phyloP scores from a whole-genome alignment of 2,113 vertebrate species.

The Psophia crepitans region DNA sequence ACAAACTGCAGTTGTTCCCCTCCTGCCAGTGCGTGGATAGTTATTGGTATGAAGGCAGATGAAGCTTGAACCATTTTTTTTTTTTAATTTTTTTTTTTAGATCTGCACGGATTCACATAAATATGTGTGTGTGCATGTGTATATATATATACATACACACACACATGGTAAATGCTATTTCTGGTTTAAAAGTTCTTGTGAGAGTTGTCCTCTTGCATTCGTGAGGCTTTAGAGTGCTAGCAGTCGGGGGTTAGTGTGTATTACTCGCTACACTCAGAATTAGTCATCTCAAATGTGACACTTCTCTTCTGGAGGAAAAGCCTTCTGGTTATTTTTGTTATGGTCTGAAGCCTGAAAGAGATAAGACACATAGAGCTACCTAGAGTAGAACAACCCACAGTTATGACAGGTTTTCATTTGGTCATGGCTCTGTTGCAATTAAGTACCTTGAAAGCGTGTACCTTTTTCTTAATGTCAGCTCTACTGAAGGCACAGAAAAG shows the following conservation, averaged over 20 bases:
- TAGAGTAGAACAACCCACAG: not conserved
- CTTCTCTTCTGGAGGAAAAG: not conserved
- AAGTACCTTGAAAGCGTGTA: not conserved
- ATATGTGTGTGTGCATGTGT: too few species aligned
- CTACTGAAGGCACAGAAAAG: not conserved
- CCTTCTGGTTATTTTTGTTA: not conserved
- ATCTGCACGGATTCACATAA: not conserved
- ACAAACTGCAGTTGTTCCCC: not conserved
- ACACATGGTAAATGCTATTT: not conserved
- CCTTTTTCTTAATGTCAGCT: accelerated
- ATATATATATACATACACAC: too few species aligned
- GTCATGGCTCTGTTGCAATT: not conserved
- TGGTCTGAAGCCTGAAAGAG: not conserved
- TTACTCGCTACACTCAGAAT: not conserved
- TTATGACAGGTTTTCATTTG: not conserved
- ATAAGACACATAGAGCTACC: not conserved
- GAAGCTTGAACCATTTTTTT: not conserved
- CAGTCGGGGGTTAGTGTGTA: not conserved
- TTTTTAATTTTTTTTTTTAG: not conserved
- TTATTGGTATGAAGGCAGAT: too few species aligned
- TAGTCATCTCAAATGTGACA: not conserved
- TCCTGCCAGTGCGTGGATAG: accelerated
- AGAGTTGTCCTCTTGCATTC: not conserved
- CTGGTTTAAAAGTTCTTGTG: not conserved
- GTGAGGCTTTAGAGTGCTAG: not conserved